Conservation (phyloP, 2,797 vertebrate species). For the Pampus argenteus region DNA sequence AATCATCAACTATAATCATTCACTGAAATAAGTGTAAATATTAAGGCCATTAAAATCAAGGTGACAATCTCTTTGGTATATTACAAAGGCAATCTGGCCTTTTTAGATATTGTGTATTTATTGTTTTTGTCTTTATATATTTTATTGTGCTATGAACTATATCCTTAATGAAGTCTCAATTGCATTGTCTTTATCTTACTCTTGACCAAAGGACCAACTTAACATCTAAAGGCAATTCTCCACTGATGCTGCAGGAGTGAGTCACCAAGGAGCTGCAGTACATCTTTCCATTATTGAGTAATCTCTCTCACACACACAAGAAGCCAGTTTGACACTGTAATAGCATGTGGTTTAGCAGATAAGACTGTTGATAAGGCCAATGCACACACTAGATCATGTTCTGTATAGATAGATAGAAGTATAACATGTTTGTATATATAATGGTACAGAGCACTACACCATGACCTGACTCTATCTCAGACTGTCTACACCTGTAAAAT, state of each 20-base stretch:
- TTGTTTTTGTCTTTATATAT: too few species aligned
- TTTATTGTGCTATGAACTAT: too few species aligned
- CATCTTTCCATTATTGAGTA: background rate
- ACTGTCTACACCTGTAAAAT: conserved; percentile 20
- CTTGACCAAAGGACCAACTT: too few species aligned
- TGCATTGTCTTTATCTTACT: too few species aligned
- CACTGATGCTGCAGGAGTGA: conserved; percentile 23
- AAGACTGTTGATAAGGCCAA: conserved; percentile 3
- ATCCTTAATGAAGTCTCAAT: too few species aligned
- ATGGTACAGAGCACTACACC: background rate
- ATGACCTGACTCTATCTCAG: conserved; percentile 8
- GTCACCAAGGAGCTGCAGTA: conserved; percentile 19
- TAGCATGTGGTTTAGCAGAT: background rate
- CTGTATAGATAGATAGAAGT: background rate
- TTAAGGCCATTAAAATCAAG: too few species aligned
- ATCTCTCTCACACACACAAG: too few species aligned
- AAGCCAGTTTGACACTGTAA: background rate
- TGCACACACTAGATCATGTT: background rate
- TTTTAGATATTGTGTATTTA: too few species aligned
- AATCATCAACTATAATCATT: too few species aligned
- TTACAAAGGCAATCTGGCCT: too few species aligned
- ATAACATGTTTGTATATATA: background rate
- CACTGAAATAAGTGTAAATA: too few species aligned
- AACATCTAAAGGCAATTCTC: background rate
- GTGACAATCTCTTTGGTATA: too few species aligned